Base-by-base conservation (phyloP, 2,888 invertebrate genomes). In the Protophormia terraenovae region DNA sequence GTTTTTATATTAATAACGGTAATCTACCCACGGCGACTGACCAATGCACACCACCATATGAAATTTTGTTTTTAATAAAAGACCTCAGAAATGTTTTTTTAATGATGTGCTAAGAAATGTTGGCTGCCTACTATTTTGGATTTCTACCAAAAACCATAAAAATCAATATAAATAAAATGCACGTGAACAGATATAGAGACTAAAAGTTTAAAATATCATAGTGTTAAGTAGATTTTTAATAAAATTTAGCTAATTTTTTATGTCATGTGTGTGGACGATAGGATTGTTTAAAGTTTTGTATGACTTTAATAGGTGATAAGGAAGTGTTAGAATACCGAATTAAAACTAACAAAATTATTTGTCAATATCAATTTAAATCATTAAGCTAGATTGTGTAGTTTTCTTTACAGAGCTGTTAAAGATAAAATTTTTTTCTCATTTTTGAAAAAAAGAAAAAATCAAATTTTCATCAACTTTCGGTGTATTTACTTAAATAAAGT, bases 91-190 rank as follows among this genome's bases (percentile, higher is more conserved):
- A 35, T 35, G 24, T 16, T 10, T 29, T 58, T 66, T 67, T 67
- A 67, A 77, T 77, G 55, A 77, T 67, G 67, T 76, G 76, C 62
- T 67, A 58, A 45, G n/a, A 29, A 32, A 5, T 77, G 29, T 67
- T 67, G 67, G 66, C 55, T 22, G 45, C 24, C 29, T 22, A 12
- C 12, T 32, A 16, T 45, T 27, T 77, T 77, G 77, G 77, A 67
- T 5, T 58, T 60, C n/a, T 60, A 35, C 77, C 77, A 77, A 69
- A 76, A 69, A 24, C 35, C 1, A 32, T 67, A 35, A 60, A 76
- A 77, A 77, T 60, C 67, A 77, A 77, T 58, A 67, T 22, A 32
- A 58, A 22, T 41, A 66, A 41, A 64, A 41, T 66, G 50, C 76
- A 76, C 19, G 29, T 16, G 35, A 16, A 35, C 60, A 10, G n/a